Percentiles rank a stretch among this genome's conserved stretches.
phyloP scores from a whole-genome alignment of 2,888 invertebrate genomes.

The Pseudanteris insignis region DNA sequence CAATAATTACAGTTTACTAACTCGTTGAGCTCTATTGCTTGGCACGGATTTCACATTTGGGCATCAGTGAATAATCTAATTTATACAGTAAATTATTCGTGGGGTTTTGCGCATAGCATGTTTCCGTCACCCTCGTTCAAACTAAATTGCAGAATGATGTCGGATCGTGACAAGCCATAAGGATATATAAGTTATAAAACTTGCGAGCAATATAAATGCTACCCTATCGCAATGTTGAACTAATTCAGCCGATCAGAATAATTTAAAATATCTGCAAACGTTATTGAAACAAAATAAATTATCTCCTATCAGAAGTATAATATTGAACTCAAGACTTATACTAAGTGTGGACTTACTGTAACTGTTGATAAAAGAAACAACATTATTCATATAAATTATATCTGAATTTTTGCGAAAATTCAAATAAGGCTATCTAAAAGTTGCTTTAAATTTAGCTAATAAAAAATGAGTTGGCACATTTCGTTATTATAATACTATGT shows the following conservation, averaged over 20 bases:
- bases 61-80: constrained; percentile 61
- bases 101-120: constrained; percentile 43
- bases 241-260: constrained; percentile 45
- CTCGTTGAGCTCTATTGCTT: constrained; percentile 48
- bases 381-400: no score
- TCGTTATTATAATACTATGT: no score
- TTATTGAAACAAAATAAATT: constrained; percentile 13
- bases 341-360: no score
- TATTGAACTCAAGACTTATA: no score
- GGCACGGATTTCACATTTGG: constrained; percentile 21
- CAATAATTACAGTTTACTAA: constrained; percentile 39
- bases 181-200: constrained; percentile 6
- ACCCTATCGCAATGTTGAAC: constrained; percentile 23
- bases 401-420: no score
- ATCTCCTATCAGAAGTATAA: no score
- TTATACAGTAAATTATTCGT: constrained; percentile 63
- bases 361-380: no score
- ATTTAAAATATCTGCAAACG: constrained; percentile 40
- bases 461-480: no score
- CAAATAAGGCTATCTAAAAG: no score
- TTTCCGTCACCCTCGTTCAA: constrained; percentile 33
- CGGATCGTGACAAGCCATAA: constrained; percentile 35
- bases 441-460: no score
- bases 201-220: constrained; percentile 7
- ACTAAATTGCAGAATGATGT: constrained; percentile 40